These are phyloP conservation scores for Aphodius granarius DNA, from an alignment of 2,888 invertebrate genomes.

Conservation along the genomic window DNA sequence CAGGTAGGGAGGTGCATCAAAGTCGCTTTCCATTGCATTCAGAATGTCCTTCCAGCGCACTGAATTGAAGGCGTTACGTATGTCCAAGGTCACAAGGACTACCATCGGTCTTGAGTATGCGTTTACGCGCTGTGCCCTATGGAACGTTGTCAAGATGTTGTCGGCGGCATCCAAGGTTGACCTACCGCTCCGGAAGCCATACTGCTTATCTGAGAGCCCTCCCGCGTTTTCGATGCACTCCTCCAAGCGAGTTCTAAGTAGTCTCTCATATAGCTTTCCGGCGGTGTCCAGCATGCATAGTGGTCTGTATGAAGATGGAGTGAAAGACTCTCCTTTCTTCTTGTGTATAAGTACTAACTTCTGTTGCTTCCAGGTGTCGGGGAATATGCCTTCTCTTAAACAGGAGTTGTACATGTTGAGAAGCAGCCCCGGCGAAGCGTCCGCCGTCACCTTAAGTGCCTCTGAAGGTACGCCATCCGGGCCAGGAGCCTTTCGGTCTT, in stretches of 20 bases:
- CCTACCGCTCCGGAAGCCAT: neutral
- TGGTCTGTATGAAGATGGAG: too few relatives aligned
- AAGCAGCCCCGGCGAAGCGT: slow-evolving; percentile 25
- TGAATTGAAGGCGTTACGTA: too few relatives aligned
- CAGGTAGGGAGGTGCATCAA: too few relatives aligned
- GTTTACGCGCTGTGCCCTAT: too few relatives aligned
- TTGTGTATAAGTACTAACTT: slow-evolving; percentile 35
- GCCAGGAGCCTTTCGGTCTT: neutral
- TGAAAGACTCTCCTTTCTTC: slow-evolving; percentile 23
- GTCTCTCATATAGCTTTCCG: neutral
- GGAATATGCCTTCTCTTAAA: slow-evolving; percentile 32
- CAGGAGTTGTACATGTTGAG: slow-evolving; percentile 25
- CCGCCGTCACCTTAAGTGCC: neutral
- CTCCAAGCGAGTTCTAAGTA: neutral
- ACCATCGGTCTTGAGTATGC: too few relatives aligned
- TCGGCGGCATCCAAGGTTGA: neutral
- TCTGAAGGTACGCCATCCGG: neutral
- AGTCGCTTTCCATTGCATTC: too few relatives aligned
- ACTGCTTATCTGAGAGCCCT: neutral
- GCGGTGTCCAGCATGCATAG: too few relatives aligned
- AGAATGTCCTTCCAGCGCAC: too few relatives aligned
- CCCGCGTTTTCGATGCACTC: neutral
- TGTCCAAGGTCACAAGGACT: too few relatives aligned
- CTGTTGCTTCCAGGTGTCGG: slow-evolving; percentile 33
- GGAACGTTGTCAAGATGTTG: too few relatives aligned